Evolutionary conservation across 1,140 invertebrate genomes (phyloP), one percentile per base, ranked within the genome.

Genomic region (Anthonomus grandis): DNA sequence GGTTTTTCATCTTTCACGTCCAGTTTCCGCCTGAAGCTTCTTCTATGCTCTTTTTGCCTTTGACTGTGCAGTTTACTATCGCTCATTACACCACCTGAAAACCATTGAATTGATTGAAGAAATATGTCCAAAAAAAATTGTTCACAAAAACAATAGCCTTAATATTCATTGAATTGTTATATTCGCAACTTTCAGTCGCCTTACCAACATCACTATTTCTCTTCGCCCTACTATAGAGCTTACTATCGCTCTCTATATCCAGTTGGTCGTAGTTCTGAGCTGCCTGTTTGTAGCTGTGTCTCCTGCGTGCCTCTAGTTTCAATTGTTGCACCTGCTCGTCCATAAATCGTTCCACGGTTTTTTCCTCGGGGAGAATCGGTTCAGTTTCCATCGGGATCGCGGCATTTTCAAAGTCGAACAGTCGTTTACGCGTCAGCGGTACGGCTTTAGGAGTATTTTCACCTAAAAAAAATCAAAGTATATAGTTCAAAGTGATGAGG

Each of bases 281-380:
- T 8, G 68, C 66, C 5, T 63, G 64, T 59, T 70, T 71, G 37
- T 73, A 71, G 48, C 71, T 73, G 45, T 73, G 69, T 27, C 70
- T 41, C 18, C 71, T 34, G 19, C 61, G 53, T 0, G 69, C 64
- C 42, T 72, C 70, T 6, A 62, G 17, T 46, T 66, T 64, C 23
- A 72, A 47, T n/a, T 65, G 64, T 39, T 71, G 68, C 4, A 71
- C 52, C 44, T 72, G 70, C 44, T 73, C 64, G 5, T 69, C 60
- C 69, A 71, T 72, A 13, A 71, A 42, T 31, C 47, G 61, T 8
- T 70, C 67, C 4, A 66, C 54, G 24, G 59, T 65, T 64, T 70
- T 69, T 55, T 64, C 59, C 50, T 65, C 60, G 13, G 50, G 62
- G 42, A 45, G 45, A 23, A 45, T 57, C 6, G 46, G 37, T 55